These are phyloP conservation scores for Tetranychus piercei DNA, from an alignment of 2,888 invertebrate species.

Conservation along the genomic window DNA sequence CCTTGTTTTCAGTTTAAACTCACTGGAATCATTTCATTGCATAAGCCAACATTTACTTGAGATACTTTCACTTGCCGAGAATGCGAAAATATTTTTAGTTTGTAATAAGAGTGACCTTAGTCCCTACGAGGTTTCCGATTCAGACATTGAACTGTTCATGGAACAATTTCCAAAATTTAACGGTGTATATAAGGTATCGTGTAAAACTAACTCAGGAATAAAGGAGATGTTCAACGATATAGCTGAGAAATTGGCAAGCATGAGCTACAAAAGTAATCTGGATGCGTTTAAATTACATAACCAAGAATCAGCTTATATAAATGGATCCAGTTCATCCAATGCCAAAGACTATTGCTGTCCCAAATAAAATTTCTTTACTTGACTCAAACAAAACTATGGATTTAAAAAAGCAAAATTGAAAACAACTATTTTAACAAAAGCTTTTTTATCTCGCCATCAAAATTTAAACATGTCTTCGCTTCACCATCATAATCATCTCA, in stretches of 20 bases:
- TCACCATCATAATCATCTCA: too few relatives aligned
- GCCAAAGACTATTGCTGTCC: not conserved
- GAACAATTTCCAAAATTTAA: constrained; percentile 33
- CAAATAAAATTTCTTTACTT: not conserved
- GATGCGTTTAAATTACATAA: constrained; percentile 22
- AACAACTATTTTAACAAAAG: too few relatives aligned
- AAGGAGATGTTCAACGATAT: constrained; percentile 21
- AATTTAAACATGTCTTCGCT: too few relatives aligned
- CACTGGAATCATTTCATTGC: constrained; percentile 75
- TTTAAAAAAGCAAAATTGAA: too few relatives aligned
- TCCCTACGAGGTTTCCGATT: constrained; percentile 51
- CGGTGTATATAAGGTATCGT: constrained; percentile 20
- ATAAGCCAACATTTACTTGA: constrained; percentile 78
- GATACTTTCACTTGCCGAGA: constrained; percentile 80
- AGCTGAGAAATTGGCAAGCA: constrained; percentile 20
- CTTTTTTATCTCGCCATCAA: too few relatives aligned
- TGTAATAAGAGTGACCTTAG: constrained; percentile 65
- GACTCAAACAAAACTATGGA: too few relatives aligned
- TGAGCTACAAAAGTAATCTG: constrained; percentile 10
- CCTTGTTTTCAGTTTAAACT: constrained; percentile 71
- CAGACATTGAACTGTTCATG: constrained; percentile 74
- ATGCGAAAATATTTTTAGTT: constrained; percentile 82
- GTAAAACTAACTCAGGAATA: constrained; percentile 21
- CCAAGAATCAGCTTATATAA: not conserved
- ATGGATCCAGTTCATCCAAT: not conserved